phyloP scores from a whole-genome alignment of 1,140 invertebrate genomes.

The Lordiphosa collinella region DNA sequence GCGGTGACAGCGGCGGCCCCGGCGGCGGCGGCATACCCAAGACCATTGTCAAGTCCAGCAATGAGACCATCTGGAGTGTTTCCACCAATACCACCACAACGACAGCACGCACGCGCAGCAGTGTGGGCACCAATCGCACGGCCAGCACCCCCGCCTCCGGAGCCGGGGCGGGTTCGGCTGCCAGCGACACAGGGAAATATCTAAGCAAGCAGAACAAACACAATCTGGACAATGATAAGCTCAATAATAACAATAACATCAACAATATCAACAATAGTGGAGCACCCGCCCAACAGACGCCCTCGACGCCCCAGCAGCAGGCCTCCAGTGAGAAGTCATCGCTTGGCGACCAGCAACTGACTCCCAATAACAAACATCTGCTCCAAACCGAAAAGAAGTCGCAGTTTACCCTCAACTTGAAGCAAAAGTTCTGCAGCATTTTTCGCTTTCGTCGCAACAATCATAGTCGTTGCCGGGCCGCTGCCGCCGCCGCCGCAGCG shows the following conservation, averaged over 20 bases:
- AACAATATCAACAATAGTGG: constrained; percentile 69
- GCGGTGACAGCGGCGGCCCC: background rate
- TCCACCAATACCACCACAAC: constrained; percentile 53
- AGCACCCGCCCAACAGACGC: constrained; percentile 18
- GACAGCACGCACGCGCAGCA: constrained; percentile 60
- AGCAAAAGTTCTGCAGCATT: constrained; percentile 91
- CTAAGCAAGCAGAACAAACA: constrained; percentile 66
- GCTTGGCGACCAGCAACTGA: constrained; percentile 1
- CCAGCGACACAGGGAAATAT: constrained; percentile 66
- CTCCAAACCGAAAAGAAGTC: constrained; percentile 71
- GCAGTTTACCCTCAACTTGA: constrained; percentile 84
- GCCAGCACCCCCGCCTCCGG: constrained; percentile 71
- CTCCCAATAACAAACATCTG: constrained; percentile 78
- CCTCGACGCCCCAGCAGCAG: background rate
- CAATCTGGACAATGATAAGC: constrained; percentile 78
- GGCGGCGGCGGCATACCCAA: constrained; percentile 9
- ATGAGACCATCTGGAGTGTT: constrained; percentile 70
- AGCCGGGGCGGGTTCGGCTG: constrained; percentile 54
- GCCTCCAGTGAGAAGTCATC: no score
- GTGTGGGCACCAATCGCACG: constrained; percentile 38
- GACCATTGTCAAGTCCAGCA: constrained; percentile 60
- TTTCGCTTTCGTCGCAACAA: constrained; percentile 85
- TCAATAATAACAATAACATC: constrained; percentile 73
- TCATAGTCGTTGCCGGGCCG: constrained; percentile 70
- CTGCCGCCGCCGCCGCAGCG: constrained; percentile 5